phyloP scores from a whole-genome alignment of 1,140 invertebrate genomes.

The Drosophila sp. region DNA sequence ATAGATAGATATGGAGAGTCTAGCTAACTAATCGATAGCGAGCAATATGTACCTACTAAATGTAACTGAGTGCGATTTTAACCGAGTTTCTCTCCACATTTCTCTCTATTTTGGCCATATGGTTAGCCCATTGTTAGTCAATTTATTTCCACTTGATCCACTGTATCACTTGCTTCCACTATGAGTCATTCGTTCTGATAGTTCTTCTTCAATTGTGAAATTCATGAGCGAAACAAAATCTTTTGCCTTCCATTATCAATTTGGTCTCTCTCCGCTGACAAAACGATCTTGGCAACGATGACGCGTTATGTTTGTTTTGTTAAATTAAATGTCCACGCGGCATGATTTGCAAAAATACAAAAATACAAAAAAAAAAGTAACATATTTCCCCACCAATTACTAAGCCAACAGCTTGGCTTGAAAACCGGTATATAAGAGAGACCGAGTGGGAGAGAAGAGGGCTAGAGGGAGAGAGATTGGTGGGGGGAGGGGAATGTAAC shows the following conservation, averaged over 20 bases:
- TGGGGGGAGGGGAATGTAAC: neutral
- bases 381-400: conserved; percentile 20
- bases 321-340: conserved; percentile 49
- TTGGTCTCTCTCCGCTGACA: too few species aligned
- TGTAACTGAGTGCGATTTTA: neutral
- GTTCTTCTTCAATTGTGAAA: too few species aligned
- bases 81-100: neutral
- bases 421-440: conserved; percentile 36
- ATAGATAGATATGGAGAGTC: neutral
- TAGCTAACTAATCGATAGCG: conserved; percentile 2
- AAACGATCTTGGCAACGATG: neutral
- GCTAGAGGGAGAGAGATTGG: neutral
- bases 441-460: neutral
- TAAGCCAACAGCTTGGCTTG: conserved; percentile 1
- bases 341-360: conserved; percentile 60
- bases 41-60: neutral
- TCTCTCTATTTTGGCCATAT: neutral
- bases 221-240: too few species aligned
- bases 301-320: conserved; percentile 26
- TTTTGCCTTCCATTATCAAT: too few species aligned
- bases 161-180: too few species aligned
- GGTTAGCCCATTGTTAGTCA: neutral
- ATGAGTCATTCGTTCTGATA: neutral
- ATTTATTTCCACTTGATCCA: too few species aligned
- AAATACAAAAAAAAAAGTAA: conserved; percentile 13